phyloP scores from a whole-genome alignment of 2,113 vertebrate genomes.

The Indicator maculatus region DNA sequence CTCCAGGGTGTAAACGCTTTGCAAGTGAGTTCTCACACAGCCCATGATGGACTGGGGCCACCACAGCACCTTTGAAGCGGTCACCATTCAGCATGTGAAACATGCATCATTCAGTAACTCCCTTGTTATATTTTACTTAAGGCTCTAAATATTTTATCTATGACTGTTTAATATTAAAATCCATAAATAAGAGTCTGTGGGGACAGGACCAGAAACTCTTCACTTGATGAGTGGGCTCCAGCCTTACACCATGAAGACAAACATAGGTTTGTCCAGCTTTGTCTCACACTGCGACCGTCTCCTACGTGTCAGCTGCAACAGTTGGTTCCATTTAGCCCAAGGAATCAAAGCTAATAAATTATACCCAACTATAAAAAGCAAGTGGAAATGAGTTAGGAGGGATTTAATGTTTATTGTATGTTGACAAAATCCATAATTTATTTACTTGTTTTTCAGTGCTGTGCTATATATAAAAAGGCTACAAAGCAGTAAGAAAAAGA shows the following conservation, averaged over 20 bases:
- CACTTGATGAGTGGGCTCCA: neutral
- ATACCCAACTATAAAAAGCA: neutral
- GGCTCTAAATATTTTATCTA: neutral
- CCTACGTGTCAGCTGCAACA: neutral
- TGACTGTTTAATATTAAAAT: neutral
- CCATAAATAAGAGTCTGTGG: neutral
- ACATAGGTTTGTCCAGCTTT: neutral
- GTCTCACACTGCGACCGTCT: rapidly evolving
- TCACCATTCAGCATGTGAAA: neutral
- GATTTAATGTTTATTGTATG: neutral
- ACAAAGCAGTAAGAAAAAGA: neutral
- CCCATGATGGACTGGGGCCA: neutral
- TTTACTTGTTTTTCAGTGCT: neutral
- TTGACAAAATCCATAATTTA: neutral
- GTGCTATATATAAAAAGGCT: neutral
- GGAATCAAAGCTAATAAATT: neutral
- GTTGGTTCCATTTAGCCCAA: neutral
- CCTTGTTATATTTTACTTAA: neutral
- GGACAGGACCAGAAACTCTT: neutral
- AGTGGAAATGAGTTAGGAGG: neutral
- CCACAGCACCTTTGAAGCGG: neutral
- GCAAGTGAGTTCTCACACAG: neutral
- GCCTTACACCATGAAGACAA: neutral
- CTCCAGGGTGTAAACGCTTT: neutral
- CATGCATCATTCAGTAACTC: neutral